These are phyloP conservation scores for Gobionotothen gibberifrons DNA, from an alignment of 2,797 vertebrate genomes.

Conservation along the genomic window DNA sequence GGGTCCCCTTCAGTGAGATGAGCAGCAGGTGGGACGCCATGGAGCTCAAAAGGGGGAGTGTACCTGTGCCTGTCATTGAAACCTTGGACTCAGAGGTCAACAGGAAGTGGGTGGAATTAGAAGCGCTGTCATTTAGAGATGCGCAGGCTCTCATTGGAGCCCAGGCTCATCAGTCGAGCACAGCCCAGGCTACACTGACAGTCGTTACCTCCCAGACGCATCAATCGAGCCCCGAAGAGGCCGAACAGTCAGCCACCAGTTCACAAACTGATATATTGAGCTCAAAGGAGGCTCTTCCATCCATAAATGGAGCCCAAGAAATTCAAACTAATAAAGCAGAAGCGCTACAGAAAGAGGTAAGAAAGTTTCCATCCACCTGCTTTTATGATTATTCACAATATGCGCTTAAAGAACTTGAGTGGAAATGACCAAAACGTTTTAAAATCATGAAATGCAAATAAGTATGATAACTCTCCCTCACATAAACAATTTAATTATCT, in stretches of 20 bases:
- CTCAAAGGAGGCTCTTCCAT: constrained; percentile 21
- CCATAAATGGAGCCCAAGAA: constrained; percentile 61
- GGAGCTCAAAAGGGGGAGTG: constrained; percentile 80
- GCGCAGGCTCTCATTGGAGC: constrained; percentile 84
- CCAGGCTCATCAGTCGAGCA: constrained; percentile 65
- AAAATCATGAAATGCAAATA: no score
- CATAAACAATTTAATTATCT: no score
- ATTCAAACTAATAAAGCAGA: constrained; percentile 74
- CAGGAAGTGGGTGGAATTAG: constrained; percentile 94
- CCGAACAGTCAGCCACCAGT: constrained; percentile 9
- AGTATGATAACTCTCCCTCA: no score
- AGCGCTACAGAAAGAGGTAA: constrained; percentile 90
- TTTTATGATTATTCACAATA: no score
- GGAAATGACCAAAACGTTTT: no score
- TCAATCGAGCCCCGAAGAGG: constrained; percentile 45
- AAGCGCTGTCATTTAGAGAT: constrained; percentile 88
- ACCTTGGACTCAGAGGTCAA: constrained; percentile 88
- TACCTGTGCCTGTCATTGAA: constrained; percentile 71
- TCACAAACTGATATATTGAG: constrained; percentile 29
- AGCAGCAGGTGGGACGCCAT: constrained; percentile 84
- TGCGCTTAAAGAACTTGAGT: no score
- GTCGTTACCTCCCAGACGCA: constrained; percentile 24
- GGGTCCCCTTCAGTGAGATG: constrained; percentile 65
- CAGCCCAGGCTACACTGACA: constrained; percentile 29
- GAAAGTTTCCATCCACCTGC: constrained; percentile 1